Base-by-base conservation (phyloP, 2,797 vertebrate species). In the Enteromius viviparus region DNA sequence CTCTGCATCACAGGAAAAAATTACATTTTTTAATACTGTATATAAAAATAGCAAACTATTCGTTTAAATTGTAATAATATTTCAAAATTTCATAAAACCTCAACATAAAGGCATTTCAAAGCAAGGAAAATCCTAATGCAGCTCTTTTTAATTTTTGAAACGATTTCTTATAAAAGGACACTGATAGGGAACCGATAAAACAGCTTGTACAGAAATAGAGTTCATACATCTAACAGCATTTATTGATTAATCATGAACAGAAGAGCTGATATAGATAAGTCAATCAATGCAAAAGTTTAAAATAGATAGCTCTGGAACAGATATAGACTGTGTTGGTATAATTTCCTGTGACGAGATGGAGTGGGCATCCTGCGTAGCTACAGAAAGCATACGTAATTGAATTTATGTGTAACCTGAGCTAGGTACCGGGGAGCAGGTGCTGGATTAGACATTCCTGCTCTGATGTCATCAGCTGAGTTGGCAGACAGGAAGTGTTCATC, bases 381-480 rank as follows among this genome's bases (percentile, higher is more conserved):
- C 9, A 66, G 60, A 53, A 65, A n/a, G 15, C 32, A 65, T 8
- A 21, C 10, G 32, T 51, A 74, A 76, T 76, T 42, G 3, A 66
- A 76, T 84, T 49, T 37, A 7, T 47, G 34, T 72, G 71, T 77
- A 70, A 70, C 69, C 65, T 65, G 74, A 76, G 68, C 53, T 17
- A 66, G 75, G 84, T 75, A 68, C 62, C 60, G 40, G 80, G n/a
- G 68, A 85, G 85, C 85, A 83, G 85, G 85, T 85, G 85, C 69
- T 53, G 29, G 60, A 85, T 85, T 65, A 82, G 80, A 75, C 60
- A 62, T 68, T 78, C 68, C 62, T 74, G 49, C 69, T 68, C 76
- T 87, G 83, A 87, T 83, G 80, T 87, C 77, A 79, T 80, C 76
- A 76, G 83, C 45, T 53, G 80, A 82, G 78, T 71, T 80, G 80